phyloP scores from a whole-genome alignment of 2,797 vertebrate species.

The Enteromius argenteus region DNA sequence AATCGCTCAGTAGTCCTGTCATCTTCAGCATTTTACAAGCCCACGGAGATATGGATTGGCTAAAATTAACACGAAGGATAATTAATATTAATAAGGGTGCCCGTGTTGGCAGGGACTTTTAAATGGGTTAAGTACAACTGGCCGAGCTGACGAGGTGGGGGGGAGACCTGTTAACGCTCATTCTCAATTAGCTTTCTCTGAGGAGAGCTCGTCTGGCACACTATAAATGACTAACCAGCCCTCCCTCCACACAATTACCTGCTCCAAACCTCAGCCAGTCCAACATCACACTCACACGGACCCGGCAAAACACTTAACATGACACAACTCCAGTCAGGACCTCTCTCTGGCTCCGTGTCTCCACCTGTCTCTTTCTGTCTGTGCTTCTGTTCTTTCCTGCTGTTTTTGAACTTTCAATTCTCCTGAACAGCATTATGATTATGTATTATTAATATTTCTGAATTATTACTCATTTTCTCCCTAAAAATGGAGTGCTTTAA shows the following conservation, averaged over 20 bases:
- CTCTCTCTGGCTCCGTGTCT: constrained; percentile 59
- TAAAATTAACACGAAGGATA: constrained; percentile 67
- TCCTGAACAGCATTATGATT: constrained; percentile 81
- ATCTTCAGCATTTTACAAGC: constrained; percentile 61
- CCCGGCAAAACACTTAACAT: constrained; percentile 48
- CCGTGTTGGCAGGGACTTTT: constrained; percentile 63
- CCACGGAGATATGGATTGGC: constrained; percentile 60
- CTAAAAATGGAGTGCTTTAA: constrained; percentile 84
- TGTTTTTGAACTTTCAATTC: constrained; percentile 81
- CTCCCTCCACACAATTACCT: constrained; percentile 26
- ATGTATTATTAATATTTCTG: constrained; percentile 86
- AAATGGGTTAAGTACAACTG: constrained; percentile 63
- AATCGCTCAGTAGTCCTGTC: constrained; percentile 49
- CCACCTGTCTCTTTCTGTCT: constrained; percentile 31
- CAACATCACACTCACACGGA: constrained; percentile 22
- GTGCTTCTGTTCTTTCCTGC: constrained; percentile 48
- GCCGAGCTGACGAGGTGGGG: constrained; percentile 32
- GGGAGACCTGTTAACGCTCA: constrained; percentile 52
- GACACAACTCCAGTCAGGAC: constrained; percentile 50
- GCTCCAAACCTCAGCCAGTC: constrained; percentile 34
- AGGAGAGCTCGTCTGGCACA: constrained; percentile 26
- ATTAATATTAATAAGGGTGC: constrained; percentile 72
- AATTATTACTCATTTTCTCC: constrained; percentile 87
- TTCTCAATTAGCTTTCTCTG: constrained; percentile 62
- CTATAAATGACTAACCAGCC: constrained; percentile 26